Evolutionary conservation across 2,113 vertebrate species (phyloP).

Genomic region (Saguinus midas): DNA sequence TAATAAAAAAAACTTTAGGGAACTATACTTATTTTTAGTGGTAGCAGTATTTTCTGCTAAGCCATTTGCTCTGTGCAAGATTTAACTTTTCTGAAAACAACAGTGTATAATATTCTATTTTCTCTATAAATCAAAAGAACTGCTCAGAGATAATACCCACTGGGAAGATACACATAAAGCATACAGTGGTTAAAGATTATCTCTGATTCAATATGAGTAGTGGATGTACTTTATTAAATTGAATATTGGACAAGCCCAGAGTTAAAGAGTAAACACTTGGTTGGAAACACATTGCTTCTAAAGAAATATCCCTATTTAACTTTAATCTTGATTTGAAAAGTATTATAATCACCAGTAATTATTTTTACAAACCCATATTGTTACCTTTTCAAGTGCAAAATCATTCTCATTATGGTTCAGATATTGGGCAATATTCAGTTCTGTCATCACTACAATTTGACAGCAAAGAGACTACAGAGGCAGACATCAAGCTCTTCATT

Average conservation of each 20-base stretch:
- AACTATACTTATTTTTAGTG: not conserved
- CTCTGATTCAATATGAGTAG: not conserved
- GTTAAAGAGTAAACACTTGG: not conserved
- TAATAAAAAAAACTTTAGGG: not conserved
- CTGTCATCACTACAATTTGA: not conserved
- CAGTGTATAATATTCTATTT: not conserved
- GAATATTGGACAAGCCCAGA: not conserved
- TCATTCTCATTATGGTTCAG: not conserved
- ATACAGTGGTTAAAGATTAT: not conserved
- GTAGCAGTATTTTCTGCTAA: not conserved
- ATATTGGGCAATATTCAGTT: not conserved
- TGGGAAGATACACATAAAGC: not conserved
- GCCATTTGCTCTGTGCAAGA: not conserved
- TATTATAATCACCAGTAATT: not conserved
- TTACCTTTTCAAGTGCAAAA: not conserved
- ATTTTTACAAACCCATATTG: not conserved
- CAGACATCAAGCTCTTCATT: not conserved
- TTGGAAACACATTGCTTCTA: not conserved
- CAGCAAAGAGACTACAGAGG: not conserved
- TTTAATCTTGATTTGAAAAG: constrained; percentile 7
- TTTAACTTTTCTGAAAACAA: not conserved
- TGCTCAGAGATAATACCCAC: not conserved
- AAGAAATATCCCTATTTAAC: not conserved
- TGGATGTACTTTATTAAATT: not conserved
- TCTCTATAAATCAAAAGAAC: constrained; percentile 22